These are phyloP conservation scores for Lacanobia oleracea DNA, from an alignment of 2,888 invertebrate species.

Conservation along the genomic window DNA sequence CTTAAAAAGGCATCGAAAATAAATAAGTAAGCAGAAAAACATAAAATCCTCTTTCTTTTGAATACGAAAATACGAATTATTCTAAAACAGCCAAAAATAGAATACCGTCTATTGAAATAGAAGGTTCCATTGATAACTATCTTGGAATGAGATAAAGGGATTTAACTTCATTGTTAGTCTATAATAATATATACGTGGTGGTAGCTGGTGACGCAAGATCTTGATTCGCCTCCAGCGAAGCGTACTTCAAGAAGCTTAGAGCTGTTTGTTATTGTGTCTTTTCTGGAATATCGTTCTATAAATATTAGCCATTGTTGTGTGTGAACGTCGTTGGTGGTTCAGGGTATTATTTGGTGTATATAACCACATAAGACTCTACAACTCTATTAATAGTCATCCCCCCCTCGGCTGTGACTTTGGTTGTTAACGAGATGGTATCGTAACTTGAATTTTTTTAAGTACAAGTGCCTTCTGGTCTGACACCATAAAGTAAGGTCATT, in stretches of 20 bases:
- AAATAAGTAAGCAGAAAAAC: neutral
- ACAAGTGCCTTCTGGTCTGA: no score
- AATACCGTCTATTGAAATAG: neutral
- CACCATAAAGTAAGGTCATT: no score
- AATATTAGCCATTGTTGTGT: no score
- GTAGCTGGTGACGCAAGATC: neutral
- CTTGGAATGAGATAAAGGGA: neutral
- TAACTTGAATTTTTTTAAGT: no score
- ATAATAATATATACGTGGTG: neutral
- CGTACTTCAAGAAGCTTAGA: neutral
- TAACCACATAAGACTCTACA: no score
- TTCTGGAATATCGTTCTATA: neutral
- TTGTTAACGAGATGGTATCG: no score
- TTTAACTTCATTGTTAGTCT: neutral
- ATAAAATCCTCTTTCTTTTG: neutral
- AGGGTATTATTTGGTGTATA: no score
- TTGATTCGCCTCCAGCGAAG: no score
- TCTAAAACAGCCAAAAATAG: neutral
- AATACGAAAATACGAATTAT: neutral
- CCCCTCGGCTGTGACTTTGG: no score
- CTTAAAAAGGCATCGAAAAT: neutral
- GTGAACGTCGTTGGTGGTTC: no score
- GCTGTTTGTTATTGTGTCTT: no score
- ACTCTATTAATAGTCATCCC: no score
- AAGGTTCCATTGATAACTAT: neutral